Base-by-base conservation (phyloP, 1,140 invertebrate genomes). In the Drosophila neocordata region DNA sequence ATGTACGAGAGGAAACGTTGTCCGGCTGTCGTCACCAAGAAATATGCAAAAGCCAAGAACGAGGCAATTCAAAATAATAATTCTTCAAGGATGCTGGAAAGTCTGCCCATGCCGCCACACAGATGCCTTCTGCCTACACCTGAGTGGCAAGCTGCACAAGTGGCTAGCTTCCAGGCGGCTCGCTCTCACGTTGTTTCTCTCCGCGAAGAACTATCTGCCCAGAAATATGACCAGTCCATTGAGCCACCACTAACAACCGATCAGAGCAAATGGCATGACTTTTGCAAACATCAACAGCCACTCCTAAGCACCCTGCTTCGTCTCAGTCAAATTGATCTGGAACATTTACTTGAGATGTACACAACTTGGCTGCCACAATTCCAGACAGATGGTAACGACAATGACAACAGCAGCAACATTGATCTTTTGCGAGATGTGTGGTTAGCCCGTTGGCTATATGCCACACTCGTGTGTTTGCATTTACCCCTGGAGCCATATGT, bases 381-480 rank as follows among this genome's bases (percentile, higher is more conserved):
- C 0, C 69, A 89, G 7, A 53, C 75, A 18, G 24, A 20, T 62
- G 7, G 4, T 2, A 27, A 34, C 11, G 48, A 9, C 9, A 20
- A 44, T 44, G 41, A 0, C 13, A 15, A 18, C 6, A 44, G 4
- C 15, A 9, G 9, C 1, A 11, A 12, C 15, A 20, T 88, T 38
- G 90, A 90, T 60, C 57, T 91, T 2, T 11, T 59, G 1, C 35
- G n/a, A 0, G 87, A 90, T 27, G 58, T 67, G 12, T 91, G 90
- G 90, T 58, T 91, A 0, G 90, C 89, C 0, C 76, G 69, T 4
- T 91, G 90, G 90, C 51, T 91, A 0, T 91, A 91, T 70, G 83
- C 83, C 18, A 77, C 76, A 11, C 20, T 91, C 15, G 77, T 77
- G 6, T 91, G 89, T 8, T 62, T 91, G 8, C 85, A 91, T 44